Evolutionary conservation across 2,888 invertebrate species (phyloP), one percentile per base, ranked within the genome.

Genomic region (Phaedon cochleariae): DNA sequence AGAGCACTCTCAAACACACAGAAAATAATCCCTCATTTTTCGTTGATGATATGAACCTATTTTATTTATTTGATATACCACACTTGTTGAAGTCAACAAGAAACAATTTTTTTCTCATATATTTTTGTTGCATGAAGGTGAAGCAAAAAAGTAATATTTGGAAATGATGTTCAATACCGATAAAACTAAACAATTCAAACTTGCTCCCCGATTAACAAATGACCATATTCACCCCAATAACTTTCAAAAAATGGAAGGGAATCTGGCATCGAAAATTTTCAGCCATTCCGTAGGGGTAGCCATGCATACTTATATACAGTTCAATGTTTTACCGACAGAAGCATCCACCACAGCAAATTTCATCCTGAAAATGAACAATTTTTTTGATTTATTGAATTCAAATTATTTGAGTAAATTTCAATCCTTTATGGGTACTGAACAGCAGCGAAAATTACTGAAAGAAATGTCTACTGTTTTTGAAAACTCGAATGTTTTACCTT

Each of bases 61-160:
- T 70, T n/a, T 59, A 59, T 61, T 41, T 70, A 20, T 57, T 63
- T 55, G 68, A 69, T 45, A 26, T 48, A 26, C 63, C 65, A 9
- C 67, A 64, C 37, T 20, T 70, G 20, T 22, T 65, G 15, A 70
- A 70, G 31, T 46, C 63, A 18, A 62, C 61, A 20, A 26, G 26
- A 26, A 26, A 26, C 6, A 26, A 26, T 26, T 26, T 26, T 53
- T 64, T 59, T 59, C n/a, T n/a, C n/a, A n/a, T n/a, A n/a, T n/a
- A n/a, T n/a, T n/a, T n/a, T n/a, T n/a, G n/a, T n/a, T n/a, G 53
- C 9, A 15, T 31, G 59, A 61, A 7, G 64, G 64, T 20, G 34
- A 20, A 31, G 49, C 62, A 18, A 59, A 31, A 17, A 59, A 65
- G 46, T 12, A 15, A 10, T 67, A 57, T 61, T 64, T 64, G 49